Percentiles rank a stretch among this genome's conserved stretches.
These are phyloP conservation scores for Anolis carolinensis DNA, from an alignment of 2,113 vertebrate genomes.

Conservation along the genomic window DNA sequence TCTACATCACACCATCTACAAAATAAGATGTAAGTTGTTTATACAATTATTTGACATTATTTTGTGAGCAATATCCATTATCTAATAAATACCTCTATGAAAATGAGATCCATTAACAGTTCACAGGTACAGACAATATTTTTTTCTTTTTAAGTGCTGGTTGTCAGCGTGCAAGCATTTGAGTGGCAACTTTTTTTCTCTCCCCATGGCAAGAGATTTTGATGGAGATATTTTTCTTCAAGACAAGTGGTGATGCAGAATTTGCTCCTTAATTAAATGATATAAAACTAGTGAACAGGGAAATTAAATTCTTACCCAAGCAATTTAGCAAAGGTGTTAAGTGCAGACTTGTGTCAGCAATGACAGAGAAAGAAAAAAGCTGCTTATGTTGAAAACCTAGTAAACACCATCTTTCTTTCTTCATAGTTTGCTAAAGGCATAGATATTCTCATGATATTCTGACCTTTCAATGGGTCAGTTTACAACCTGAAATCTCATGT, in stretches of 20 bases:
- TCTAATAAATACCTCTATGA: too few species aligned
- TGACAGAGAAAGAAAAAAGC: not conserved
- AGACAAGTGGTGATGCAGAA: slow-evolving; percentile 39
- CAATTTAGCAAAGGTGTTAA: slow-evolving; percentile 50
- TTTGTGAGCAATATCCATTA: not conserved
- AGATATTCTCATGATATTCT: not conserved
- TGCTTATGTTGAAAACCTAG: slow-evolving; percentile 6
- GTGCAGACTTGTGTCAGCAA: slow-evolving; percentile 31
- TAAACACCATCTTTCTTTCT: not conserved
- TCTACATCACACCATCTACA: not conserved
- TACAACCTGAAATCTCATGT: not conserved
- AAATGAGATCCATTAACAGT: not conserved
- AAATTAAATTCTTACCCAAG: slow-evolving; percentile 63
- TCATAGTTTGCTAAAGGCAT: not conserved
- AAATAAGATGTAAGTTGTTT: not conserved
- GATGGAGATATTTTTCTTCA: slow-evolving; percentile 37
- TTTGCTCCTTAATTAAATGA: slow-evolving; percentile 62
- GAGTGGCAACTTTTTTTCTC: not conserved
- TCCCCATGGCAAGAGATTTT: not conserved
- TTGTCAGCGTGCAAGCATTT: not conserved
- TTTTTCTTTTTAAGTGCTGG: too few species aligned
- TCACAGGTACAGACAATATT: not conserved
- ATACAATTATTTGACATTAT: not conserved
- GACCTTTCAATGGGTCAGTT: not conserved
- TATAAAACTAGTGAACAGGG: slow-evolving; percentile 60